Conservation (phyloP, 2,113 vertebrate species). For the Larimichthys polyactis region DNA sequence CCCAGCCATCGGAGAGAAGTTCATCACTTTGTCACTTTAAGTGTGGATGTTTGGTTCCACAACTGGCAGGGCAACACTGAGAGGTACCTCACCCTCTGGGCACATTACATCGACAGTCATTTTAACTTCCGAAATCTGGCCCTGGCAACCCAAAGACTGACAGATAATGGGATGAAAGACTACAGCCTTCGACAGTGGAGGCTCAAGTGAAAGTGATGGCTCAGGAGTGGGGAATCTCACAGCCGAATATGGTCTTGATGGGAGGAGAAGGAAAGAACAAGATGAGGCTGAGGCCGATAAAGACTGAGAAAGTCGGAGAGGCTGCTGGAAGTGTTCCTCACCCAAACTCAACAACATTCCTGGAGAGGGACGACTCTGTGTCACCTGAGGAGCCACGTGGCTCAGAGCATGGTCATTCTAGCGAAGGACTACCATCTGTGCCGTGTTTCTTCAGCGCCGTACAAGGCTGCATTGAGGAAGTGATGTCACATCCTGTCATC, state of each 20-base stretch:
- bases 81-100: slow-evolving; percentile 79
- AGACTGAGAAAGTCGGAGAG: slow-evolving; percentile 36
- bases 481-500: slow-evolving; percentile 70
- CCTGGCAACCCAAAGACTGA: slow-evolving; percentile 70
- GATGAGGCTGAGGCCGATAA: neutral
- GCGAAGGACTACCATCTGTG: slow-evolving; percentile 56
- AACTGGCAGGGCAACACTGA: slow-evolving; percentile 65
- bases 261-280: slow-evolving; percentile 62
- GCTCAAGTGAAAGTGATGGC: slow-evolving; percentile 71
- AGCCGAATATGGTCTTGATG: slow-evolving; percentile 67
- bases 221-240: slow-evolving; percentile 80
- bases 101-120: slow-evolving; percentile 77
- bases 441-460: slow-evolving; percentile 81
- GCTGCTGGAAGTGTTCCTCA: slow-evolving; percentile 36
- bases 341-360: slow-evolving; percentile 72
- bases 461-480: slow-evolving; percentile 77
- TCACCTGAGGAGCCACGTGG: slow-evolving; percentile 44
- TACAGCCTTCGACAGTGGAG: slow-evolving; percentile 44
- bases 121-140: slow-evolving; percentile 77
- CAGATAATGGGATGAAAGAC: slow-evolving; percentile 42
- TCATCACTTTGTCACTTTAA: slow-evolving; percentile 71
- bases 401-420: neutral
- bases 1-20: slow-evolving; percentile 23
- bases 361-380: slow-evolving; percentile 61
- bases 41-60: slow-evolving; percentile 82